Base-by-base conservation (phyloP, 2,797 vertebrate species). In the Gymnothorax javanicus region DNA sequence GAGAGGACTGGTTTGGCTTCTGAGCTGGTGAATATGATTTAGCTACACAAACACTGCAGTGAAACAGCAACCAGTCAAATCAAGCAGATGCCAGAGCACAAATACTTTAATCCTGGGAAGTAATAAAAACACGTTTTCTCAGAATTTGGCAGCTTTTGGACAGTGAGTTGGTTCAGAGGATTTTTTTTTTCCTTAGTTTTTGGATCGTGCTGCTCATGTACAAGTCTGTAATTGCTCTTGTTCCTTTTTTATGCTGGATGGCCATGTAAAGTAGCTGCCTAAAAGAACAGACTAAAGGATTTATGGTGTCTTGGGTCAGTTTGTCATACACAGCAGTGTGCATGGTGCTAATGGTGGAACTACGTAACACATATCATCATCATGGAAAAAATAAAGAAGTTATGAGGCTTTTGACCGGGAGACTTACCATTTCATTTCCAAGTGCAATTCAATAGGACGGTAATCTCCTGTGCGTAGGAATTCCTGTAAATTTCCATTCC, bases 171-270 rank as follows among this genome's bases (percentile, higher is more conserved):
- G 69, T 75, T 25, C 69, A 67, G 73, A 64, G 84, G 71, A 89
- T 90, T 90, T 84, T 90, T 92, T 88, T 43, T 43, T 43, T 43
- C 2, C 33, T 43, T 43, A 43, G 33, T 43, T 43, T 43, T 43
- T 87, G 93, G 90, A 91, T 93, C 91, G 93, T 93, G 91, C 93
- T 94, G 91, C 69, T 91, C 93, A 93, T 94, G 93, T 93, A 90
- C 91, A 93, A 91, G 91, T 91, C 94, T 82, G 69, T 87, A 81
- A 79, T 87, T 84, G 87, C 67, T 87, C 83, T 79, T 85, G 71
- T 85, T 87, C 85, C 54, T 67, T 87, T 87, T 82, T 64, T 60
- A n/a, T 73, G 27, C 75, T 81, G 56, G 87, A 87, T 87, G 84
- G 71, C 79, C 85, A 82, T 69, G 81, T 87, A 84, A 75, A 82